Evolutionary conservation across 1,140 invertebrate species (phyloP).

Genomic region (Nasonia giraulti): DNA sequence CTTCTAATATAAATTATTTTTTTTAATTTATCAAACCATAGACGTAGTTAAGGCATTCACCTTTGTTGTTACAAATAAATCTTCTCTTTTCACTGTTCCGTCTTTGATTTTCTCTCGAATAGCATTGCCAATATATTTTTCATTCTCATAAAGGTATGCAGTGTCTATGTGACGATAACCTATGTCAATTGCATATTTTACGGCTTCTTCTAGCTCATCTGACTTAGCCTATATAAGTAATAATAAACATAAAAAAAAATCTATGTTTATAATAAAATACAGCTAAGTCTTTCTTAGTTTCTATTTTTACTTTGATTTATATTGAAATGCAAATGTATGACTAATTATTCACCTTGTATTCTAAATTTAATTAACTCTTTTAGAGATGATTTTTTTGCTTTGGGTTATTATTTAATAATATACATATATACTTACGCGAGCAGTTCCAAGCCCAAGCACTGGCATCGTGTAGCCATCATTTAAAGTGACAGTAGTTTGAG

Average conservation of each 20-base stretch:
- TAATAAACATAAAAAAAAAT: not conserved
- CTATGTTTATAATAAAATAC: not conserved
- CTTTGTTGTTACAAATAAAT: slow-evolving; percentile 89
- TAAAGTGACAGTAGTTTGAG: slow-evolving; percentile 40
- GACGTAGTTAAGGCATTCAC: slow-evolving; percentile 54
- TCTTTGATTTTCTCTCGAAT: slow-evolving; percentile 84
- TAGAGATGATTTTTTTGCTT: not conserved
- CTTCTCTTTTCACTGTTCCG: slow-evolving; percentile 85
- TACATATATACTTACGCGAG: slow-evolving; percentile 46
- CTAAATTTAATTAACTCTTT: not conserved
- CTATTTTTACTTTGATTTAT: too few species aligned
- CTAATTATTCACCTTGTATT: too few species aligned
- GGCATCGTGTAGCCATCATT: slow-evolving; percentile 57
- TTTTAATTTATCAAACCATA: too few species aligned
- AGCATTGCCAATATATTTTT: slow-evolving; percentile 86
- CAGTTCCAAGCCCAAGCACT: slow-evolving; percentile 52
- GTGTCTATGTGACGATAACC: slow-evolving; percentile 95
- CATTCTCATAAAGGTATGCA: slow-evolving; percentile 89
- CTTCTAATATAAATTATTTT: too few species aligned
- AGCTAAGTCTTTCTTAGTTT: too few species aligned
- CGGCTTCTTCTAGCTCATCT: slow-evolving; percentile 81
- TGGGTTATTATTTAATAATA: not conserved
- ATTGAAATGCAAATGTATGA: too few species aligned
- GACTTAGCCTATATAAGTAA: slow-evolving; percentile 74
- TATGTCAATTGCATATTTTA: slow-evolving; percentile 84